A percentile compares a stretch with the other conserved stretches of the same genome.
These are phyloP conservation scores for Thyatira batis DNA, from an alignment of 2,888 invertebrate genomes.

Conservation along the genomic window DNA sequence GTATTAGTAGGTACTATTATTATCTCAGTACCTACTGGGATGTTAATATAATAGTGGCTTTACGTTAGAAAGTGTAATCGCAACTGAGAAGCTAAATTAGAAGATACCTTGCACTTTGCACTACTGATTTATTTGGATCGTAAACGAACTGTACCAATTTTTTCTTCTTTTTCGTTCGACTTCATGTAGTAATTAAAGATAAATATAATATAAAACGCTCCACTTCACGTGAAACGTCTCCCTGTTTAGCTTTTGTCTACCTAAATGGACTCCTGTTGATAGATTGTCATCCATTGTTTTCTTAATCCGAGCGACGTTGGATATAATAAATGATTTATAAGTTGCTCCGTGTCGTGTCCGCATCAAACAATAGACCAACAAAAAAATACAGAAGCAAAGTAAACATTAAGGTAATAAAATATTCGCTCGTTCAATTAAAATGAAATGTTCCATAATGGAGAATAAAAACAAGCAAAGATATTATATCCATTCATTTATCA, in stretches of 20 bases:
- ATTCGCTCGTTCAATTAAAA: neutral
- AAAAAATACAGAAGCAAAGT: slow-evolving; percentile 25
- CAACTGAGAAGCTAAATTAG: no score
- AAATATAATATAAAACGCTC: slow-evolving; percentile 80
- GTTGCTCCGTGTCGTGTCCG: slow-evolving; percentile 35
- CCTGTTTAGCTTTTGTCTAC: slow-evolving; percentile 68
- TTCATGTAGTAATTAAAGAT: slow-evolving; percentile 79
- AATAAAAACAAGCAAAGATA: neutral
- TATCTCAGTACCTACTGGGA: no score
- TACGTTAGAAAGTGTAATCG: no score
- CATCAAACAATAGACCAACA: slow-evolving; percentile 21
- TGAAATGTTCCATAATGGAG: slow-evolving; percentile 12
- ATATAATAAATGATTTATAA: slow-evolving; percentile 77
- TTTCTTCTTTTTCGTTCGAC: slow-evolving; percentile 35
- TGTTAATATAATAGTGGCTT: no score
- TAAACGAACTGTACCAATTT: neutral
- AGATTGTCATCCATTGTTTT: slow-evolving; percentile 77
- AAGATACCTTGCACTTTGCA: neutral
- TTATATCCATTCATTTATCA: no score
- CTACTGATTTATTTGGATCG: neutral
- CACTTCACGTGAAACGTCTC: slow-evolving; percentile 63
- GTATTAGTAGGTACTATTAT: no score
- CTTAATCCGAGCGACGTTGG: slow-evolving; percentile 67
- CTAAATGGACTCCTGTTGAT: slow-evolving; percentile 71
- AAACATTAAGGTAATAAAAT: slow-evolving; percentile 23